phyloP scores from a whole-genome alignment of 1,140 invertebrate genomes.

The Cecropterus lyciades region DNA sequence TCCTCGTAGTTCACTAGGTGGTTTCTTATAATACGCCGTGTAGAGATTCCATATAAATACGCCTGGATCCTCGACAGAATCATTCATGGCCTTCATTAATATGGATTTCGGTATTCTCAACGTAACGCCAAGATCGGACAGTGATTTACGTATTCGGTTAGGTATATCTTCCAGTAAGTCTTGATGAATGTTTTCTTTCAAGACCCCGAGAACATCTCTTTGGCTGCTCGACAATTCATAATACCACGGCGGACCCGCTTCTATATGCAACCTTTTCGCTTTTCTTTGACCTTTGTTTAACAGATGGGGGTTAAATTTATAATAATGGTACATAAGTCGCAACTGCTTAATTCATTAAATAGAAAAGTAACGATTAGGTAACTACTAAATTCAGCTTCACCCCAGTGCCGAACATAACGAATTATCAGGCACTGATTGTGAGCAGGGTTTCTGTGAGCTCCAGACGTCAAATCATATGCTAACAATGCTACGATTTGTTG shows the following conservation, averaged over 20 bases:
- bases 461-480: too few relatives aligned
- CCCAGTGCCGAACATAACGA: too few relatives aligned
- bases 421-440: too few relatives aligned
- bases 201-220: conserved; percentile 50
- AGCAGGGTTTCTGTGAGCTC: too few relatives aligned
- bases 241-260: conserved; percentile 69
- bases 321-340: too few relatives aligned
- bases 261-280: conserved; percentile 49
- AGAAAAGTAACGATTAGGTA: too few relatives aligned
- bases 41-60: conserved; percentile 74
- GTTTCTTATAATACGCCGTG: conserved; percentile 57
- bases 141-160: conserved; percentile 51
- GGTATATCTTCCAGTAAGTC: conserved; percentile 70
- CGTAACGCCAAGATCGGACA: conserved; percentile 68
- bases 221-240: conserved; percentile 61
- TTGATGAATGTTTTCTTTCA: conserved; percentile 67
- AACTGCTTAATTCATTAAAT: too few relatives aligned
- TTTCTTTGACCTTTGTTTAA: conserved; percentile 45
- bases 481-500: too few relatives aligned
- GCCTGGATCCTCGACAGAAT: conserved; percentile 61
- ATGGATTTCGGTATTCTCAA: conserved; percentile 53
- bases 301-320: too few relatives aligned
- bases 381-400: too few relatives aligned
- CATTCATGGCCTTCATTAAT: conserved; percentile 63
- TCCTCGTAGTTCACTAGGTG: conserved; percentile 56